A percentile compares a stretch with the other conserved stretches of the same genome.
phyloP scores from a whole-genome alignment of 1,140 invertebrate species.

The Halictus rubicundus region DNA sequence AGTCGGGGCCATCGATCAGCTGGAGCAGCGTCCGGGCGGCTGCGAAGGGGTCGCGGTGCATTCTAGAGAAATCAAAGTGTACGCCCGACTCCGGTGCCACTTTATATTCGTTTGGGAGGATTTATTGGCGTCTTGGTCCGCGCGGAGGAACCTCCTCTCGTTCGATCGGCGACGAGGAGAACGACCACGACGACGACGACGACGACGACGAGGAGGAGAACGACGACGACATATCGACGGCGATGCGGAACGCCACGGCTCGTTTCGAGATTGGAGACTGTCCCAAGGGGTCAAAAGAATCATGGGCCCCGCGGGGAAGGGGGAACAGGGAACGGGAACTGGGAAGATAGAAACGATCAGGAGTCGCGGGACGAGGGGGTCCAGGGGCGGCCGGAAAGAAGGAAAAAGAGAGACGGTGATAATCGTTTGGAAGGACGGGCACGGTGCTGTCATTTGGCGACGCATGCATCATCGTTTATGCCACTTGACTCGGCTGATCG shows the following conservation, averaged over 20 bases:
- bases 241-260: conserved; percentile 48
- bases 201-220: conserved; percentile 22
- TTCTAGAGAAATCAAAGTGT: conserved; percentile 35
- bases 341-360: background rate
- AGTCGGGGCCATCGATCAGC: conserved; percentile 21
- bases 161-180: conserved; percentile 41
- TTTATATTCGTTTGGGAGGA: conserved; percentile 59
- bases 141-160: conserved; percentile 30
- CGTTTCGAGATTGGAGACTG: conserved; percentile 58
- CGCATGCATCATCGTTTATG: conserved; percentile 66
- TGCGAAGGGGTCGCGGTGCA: background rate
- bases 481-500: conserved; percentile 63
- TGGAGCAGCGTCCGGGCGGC: background rate
- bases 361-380: background rate
- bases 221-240: conserved; percentile 52
- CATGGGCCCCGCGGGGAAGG: conserved; percentile 18
- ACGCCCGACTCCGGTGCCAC: conserved; percentile 36
- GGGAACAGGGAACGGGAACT: background rate
- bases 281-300: conserved; percentile 62
- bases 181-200: conserved; percentile 28
- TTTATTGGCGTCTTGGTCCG: conserved; percentile 54
- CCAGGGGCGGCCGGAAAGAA: background rate
- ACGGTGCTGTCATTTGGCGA: conserved; percentile 61
- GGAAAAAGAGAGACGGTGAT: conserved; percentile 36
- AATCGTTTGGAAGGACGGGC: conserved; percentile 43